A percentile compares a stretch with the other conserved stretches of the same genome.
Evolutionary conservation across 23 tunicate species (phyloP).

Genomic region (Aplidium turbinatum): DNA sequence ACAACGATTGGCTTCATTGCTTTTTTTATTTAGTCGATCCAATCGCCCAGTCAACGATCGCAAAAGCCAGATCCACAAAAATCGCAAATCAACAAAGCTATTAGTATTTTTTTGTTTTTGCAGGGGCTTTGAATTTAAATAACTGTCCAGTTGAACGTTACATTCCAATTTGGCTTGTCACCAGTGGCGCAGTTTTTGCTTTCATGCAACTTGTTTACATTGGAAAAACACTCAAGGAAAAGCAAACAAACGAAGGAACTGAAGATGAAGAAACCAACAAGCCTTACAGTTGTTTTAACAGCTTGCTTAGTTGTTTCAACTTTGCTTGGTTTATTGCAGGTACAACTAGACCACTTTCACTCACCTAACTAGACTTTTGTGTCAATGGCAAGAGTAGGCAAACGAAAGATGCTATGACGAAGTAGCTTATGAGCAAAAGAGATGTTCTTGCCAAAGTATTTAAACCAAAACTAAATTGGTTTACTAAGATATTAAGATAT

Average conservation of each 20-base stretch:
- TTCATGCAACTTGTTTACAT: constrained; percentile 70
- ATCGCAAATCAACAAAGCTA: too few relatives aligned
- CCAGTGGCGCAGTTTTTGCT: constrained; percentile 68
- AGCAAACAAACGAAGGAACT: background rate
- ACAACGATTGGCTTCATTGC: background rate
- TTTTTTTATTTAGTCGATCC: too few relatives aligned
- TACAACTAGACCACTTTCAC: constrained; percentile 2
- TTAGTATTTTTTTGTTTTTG: background rate
- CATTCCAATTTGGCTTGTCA: constrained; percentile 81
- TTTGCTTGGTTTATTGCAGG: constrained; percentile 91
- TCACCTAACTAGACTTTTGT: too few relatives aligned
- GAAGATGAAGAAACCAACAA: constrained; percentile 6
- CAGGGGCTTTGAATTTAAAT: constrained; percentile 73
- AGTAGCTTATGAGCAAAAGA: too few relatives aligned
- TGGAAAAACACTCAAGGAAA: constrained; percentile 15
- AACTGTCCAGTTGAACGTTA: constrained; percentile 65
- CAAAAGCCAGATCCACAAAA: too few relatives aligned
- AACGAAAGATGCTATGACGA: too few relatives aligned
- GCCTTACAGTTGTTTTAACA: constrained; percentile 21
- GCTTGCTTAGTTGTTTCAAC: constrained; percentile 50
- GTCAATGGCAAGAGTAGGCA: too few relatives aligned
- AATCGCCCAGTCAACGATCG: too few relatives aligned
- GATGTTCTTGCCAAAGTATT: too few relatives aligned
- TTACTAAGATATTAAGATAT: too few relatives aligned
- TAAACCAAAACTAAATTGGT: too few relatives aligned